Percentiles rank a stretch among this genome's conserved stretches.
phyloP scores from a whole-genome alignment of 2,113 vertebrate genomes.

The Columbina picui region DNA sequence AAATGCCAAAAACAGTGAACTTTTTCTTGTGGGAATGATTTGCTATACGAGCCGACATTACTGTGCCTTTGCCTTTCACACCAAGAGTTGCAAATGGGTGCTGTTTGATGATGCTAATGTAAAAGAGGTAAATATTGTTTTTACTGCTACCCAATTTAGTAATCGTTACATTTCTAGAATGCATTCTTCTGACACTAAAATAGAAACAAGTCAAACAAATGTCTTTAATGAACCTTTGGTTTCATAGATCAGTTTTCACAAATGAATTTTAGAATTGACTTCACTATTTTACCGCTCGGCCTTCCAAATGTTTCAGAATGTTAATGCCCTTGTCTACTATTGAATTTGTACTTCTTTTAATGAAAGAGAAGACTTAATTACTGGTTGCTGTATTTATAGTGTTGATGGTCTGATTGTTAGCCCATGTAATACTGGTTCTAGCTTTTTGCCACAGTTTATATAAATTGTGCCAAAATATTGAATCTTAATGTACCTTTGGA shows the following conservation, averaged over 20 bases:
- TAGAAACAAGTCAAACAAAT: not conserved
- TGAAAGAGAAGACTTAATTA: not conserved
- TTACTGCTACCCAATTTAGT: not conserved
- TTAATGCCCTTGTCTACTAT: not conserved
- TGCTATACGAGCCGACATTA: conserved; percentile 96
- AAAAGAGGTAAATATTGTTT: conserved; percentile 87
- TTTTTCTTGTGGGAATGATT: conserved; percentile 94
- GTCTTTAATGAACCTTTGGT: not conserved
- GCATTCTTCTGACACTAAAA: not conserved
- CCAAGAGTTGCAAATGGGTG: conserved; percentile 95
- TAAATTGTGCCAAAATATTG: not conserved
- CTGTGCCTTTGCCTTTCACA: conserved; percentile 96
- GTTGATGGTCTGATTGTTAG: not conserved
- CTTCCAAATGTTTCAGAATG: not conserved
- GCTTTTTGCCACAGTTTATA: not conserved
- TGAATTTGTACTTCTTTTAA: not conserved
- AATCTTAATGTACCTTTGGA: not conserved
- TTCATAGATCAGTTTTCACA: not conserved
- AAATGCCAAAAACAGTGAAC: conserved; percentile 89
- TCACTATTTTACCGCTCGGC: not conserved
- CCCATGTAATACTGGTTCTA: not conserved
- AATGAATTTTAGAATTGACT: not conserved
- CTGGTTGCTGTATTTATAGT: not conserved
- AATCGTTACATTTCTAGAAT: not conserved
- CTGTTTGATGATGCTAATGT: conserved; percentile 97